Base-by-base conservation (phyloP, 2,797 vertebrate species). In the Alfaro cultratus region DNA sequence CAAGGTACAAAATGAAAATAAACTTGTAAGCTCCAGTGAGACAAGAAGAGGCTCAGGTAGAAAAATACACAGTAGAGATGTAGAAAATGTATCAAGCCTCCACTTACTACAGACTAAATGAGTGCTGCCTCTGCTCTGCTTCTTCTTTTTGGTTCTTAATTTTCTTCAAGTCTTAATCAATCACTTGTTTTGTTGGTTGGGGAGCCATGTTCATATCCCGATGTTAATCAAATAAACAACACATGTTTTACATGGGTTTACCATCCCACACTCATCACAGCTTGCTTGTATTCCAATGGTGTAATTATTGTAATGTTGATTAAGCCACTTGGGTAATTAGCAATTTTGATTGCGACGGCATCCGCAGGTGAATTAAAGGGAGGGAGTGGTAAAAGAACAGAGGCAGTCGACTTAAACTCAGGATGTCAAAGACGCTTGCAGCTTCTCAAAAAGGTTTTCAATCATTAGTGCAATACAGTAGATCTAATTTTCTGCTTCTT, bases 271-370 rank as follows among this genome's bases (percentile, higher is more conserved):
- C 88, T 92, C 89, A 87, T 91, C 84, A 88, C 88, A 85, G 84
- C 91, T 82, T 89, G 88, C 89, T 86, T 86, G 89, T 90, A 87
- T 92, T 90, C 83, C 91, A 93, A 93, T 89, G 85, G 85, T 90
- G 86, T 91, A 92, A 94, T 93, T 93, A 94, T 93, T 94, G 84
- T 91, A 93, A 95, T 93, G 92, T 90, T 94, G 92, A 94, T 94
- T 88, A 90, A 91, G 90, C 83, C 93, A 91, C 92, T 84, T 81
- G 92, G 93, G 93, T 94, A 90, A 95, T 95, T 94, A 95, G 31
- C 92, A 88, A 90, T 94, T 95, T 92, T 94, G 91, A 95, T 92
- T 93, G 92, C 87, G 71, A 92, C 85, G 79, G 80, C 88, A 88
- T 85, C 86, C 81, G 86, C 93, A 93, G 90, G 90, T 93, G 91